A percentile compares a stretch with the other conserved stretches of the same genome.
Conservation (phyloP, 2,888 invertebrate species). For the Drosophila sordidapex region DNA sequence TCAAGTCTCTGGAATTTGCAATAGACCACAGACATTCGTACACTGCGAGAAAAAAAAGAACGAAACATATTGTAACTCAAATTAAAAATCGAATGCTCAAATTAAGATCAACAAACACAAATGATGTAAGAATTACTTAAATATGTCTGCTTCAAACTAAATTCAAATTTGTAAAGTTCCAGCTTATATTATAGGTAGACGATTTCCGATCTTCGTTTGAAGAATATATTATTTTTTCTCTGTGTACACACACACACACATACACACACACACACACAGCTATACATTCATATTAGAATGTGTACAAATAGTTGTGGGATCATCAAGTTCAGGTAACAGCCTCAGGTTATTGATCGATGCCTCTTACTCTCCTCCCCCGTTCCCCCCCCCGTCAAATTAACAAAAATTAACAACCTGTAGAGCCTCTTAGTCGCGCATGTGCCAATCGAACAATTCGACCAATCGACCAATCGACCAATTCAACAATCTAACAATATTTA, state of each 20-base stretch:
- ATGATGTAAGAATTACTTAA: background rate
- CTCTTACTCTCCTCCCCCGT: background rate
- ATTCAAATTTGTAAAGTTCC: background rate
- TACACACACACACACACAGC: background rate
- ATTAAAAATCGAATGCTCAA: too few species aligned
- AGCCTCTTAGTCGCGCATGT: slow-evolving; percentile 17
- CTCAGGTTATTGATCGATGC: slow-evolving; percentile 36
- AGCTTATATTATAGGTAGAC: background rate
- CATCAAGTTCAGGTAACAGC: slow-evolving; percentile 32
- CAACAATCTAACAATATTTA: slow-evolving; percentile 21
- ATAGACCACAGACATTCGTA: background rate
- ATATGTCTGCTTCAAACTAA: background rate
- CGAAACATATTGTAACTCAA: background rate
- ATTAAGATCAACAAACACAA: background rate
- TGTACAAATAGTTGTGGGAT: slow-evolving; percentile 22
- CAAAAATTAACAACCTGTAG: slow-evolving; percentile 35
- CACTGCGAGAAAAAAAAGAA: background rate
- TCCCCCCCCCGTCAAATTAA: slow-evolving; percentile 23
- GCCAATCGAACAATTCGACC: slow-evolving; percentile 16
- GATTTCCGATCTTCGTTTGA: too few species aligned
- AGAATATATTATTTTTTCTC: background rate
- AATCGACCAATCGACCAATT: slow-evolving; percentile 2
- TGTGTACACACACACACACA: background rate
- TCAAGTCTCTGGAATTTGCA: slow-evolving; percentile 41
- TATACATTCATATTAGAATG: background rate